phyloP scores from a whole-genome alignment of 53 echinoderm and acorn worm genomes.

The Echinometra lucunter region DNA sequence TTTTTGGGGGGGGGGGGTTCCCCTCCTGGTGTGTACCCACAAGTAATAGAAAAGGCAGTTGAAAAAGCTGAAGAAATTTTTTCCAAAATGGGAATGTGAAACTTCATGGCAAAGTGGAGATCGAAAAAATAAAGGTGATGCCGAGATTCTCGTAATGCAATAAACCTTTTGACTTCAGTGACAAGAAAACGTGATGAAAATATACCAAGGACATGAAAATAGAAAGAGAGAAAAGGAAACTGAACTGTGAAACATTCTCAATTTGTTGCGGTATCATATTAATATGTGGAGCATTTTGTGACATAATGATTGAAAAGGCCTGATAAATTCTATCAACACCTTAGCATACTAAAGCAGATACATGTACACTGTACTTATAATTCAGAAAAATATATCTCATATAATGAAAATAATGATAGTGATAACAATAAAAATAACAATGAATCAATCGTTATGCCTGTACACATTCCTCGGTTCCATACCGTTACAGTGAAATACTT shows the following conservation, averaged over 20 bases:
- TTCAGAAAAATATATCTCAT: constrained; percentile 64
- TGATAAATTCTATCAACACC: neutral
- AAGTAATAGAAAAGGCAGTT: neutral
- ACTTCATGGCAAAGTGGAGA: neutral
- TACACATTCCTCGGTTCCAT: constrained; percentile 25
- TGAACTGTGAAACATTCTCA: neutral
- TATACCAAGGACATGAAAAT: neutral
- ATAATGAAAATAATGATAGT: constrained; percentile 33
- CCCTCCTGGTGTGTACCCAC: neutral
- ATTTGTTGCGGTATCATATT: neutral
- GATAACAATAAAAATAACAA: constrained; percentile 39
- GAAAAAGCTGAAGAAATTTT: neutral
- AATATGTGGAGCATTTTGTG: neutral
- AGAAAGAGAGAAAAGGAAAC: neutral
- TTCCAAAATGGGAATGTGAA: neutral
- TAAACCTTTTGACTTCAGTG: neutral
- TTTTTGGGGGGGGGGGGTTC: neutral
- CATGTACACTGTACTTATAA: constrained; percentile 27
- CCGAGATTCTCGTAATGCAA: neutral
- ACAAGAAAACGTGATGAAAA: neutral
- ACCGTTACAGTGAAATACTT: constrained; percentile 43
- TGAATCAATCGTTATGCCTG: constrained; percentile 36
- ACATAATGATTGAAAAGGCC: constrained; percentile 7
- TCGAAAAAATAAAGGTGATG: neutral
- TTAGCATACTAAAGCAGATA: constrained; percentile 18